phyloP scores from a whole-genome alignment of 2,113 vertebrate genomes.

The Petromus typicus region DNA sequence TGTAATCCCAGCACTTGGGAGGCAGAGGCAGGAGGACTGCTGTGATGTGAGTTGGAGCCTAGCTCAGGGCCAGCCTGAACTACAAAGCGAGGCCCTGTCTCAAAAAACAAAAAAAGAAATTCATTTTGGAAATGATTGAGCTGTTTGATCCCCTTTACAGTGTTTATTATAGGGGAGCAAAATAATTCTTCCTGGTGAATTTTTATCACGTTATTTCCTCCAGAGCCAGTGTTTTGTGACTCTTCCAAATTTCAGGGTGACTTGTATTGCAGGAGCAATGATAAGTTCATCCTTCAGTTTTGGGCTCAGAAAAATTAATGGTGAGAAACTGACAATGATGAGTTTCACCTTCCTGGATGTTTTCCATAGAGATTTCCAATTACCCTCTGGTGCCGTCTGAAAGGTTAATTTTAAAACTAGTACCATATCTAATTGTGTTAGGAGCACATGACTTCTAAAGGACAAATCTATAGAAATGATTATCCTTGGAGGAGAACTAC shows the following conservation, averaged over 20 bases:
- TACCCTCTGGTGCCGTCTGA: constrained; percentile 77
- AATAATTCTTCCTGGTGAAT: constrained; percentile 31
- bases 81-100: no score
- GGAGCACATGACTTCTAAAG: constrained; percentile 77
- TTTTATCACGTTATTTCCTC: constrained; percentile 57
- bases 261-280: constrained; percentile 36
- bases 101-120: constrained; percentile 49
- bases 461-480: constrained; percentile 79
- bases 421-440: constrained; percentile 80
- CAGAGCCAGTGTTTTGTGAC: constrained; percentile 29
- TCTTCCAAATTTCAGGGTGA: constrained; percentile 75
- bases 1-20: no score
- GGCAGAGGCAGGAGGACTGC: no score
- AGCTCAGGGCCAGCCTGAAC: no score
- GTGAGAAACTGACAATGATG: constrained; percentile 75
- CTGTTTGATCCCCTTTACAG: constrained; percentile 23
- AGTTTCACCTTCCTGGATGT: constrained; percentile 71
- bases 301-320: constrained; percentile 75
- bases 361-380: constrained; percentile 64
- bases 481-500: constrained; percentile 71
- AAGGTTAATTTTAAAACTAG: constrained; percentile 84
- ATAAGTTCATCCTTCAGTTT: constrained; percentile 61
- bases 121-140: constrained; percentile 49
- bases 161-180: neutral
- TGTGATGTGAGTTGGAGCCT: no score